A percentile compares a stretch with the other conserved stretches of the same genome.
Conservation (phyloP, 2,797 vertebrate genomes). For the Aythya fuligula region DNA sequence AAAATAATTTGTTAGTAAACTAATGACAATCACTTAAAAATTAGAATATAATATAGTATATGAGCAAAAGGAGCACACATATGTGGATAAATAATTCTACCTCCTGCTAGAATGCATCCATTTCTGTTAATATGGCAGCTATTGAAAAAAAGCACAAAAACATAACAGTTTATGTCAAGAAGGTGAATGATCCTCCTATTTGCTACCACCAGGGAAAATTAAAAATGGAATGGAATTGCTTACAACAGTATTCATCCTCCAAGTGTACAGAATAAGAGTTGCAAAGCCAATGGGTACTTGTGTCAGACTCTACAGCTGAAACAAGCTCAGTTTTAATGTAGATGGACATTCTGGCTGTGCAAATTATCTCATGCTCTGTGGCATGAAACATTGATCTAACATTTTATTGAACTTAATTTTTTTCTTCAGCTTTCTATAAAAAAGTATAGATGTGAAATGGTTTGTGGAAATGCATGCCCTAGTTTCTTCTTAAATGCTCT, state of each 20-base stretch:
- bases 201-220: neutral
- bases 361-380: neutral
- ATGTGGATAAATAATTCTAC: neutral
- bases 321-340: neutral
- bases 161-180: slow-evolving; percentile 1
- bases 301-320: neutral
- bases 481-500: neutral
- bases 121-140: slow-evolving; percentile 18
- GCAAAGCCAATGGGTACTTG: neutral
- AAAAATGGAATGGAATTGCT: slow-evolving; percentile 7
- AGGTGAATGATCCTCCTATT: slow-evolving; percentile 36
- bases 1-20: slow-evolving; percentile 35
- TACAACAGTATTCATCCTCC: neutral
- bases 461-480: neutral
- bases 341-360: neutral
- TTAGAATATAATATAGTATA: neutral
- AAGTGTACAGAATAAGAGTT: neutral
- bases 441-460: neutral
- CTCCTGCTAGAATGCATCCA: neutral
- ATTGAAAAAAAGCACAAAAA: slow-evolving; percentile 4
- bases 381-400: neutral
- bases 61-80: neutral
- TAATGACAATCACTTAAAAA: slow-evolving; percentile 20
- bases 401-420: neutral
- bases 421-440: neutral